A percentile compares a stretch with the other conserved stretches of the same genome.
These are phyloP conservation scores for Euspilapteryx auroguttella DNA, from an alignment of 2,888 invertebrate genomes.

Conservation along the genomic window DNA sequence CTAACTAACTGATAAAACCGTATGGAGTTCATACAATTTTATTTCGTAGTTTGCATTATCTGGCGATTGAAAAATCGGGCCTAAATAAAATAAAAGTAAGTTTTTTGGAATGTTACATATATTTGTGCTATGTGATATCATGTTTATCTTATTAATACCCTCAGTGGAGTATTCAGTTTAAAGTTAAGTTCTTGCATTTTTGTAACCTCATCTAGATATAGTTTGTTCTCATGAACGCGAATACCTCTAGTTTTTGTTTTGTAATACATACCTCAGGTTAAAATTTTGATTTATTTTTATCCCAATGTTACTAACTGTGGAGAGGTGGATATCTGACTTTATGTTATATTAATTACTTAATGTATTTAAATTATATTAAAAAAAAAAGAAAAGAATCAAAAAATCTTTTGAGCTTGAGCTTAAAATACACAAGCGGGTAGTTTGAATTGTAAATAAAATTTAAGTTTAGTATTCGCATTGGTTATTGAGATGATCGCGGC, in stretches of 20 bases:
- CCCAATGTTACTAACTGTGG: conserved; percentile 34
- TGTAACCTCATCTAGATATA: conserved; percentile 19
- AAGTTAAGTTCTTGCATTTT: too few relatives aligned
- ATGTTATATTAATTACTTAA: conserved; percentile 9
- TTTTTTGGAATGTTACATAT: conserved; percentile 34
- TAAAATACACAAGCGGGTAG: conserved; percentile 50
- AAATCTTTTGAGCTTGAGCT: conserved; percentile 35
- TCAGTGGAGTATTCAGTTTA: too few relatives aligned
- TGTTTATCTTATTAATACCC: too few relatives aligned
- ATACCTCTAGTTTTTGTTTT: conserved; percentile 24
- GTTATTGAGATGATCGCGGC: too few relatives aligned
- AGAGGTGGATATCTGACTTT: conserved; percentile 14
- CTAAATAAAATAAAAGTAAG: too few relatives aligned
- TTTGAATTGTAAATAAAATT: conserved; percentile 50
- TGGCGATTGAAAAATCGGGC: too few relatives aligned
- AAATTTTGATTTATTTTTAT: conserved; percentile 39
- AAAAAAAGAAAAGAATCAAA: conserved; percentile 2
- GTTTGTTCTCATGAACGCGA: conserved; percentile 6
- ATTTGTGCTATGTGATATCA: conserved; percentile 51
- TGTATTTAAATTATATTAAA: background rate
- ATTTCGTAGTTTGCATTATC: too few relatives aligned
- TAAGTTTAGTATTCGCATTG: conserved; percentile 50
- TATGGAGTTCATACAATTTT: too few relatives aligned
- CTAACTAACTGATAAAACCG: too few relatives aligned
- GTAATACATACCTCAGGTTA: conserved; percentile 24